Evolutionary conservation across 2,113 vertebrate species (phyloP).

Genomic region (Dipodomys merriami): DNA sequence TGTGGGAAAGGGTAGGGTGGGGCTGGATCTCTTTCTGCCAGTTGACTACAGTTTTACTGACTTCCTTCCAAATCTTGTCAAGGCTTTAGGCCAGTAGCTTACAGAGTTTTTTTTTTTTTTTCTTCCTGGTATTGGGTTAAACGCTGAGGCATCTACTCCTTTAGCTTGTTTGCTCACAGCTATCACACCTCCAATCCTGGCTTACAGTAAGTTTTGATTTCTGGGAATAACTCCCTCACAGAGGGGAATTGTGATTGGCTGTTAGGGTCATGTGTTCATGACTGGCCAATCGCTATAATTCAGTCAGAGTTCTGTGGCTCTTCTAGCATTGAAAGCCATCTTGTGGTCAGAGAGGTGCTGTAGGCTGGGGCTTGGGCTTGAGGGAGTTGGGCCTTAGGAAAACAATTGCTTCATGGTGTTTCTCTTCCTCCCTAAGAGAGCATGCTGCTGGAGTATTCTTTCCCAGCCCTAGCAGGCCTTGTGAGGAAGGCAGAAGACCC

Average conservation of each 20-base stretch:
- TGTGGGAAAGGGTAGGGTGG: conserved; percentile 27
- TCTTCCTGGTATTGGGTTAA: too few relatives aligned
- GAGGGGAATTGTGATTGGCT: conserved; percentile 38
- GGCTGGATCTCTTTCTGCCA: neutral
- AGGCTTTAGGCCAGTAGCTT: neutral
- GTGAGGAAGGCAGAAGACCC: neutral
- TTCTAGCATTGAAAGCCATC: neutral
- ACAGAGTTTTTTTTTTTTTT: too few relatives aligned
- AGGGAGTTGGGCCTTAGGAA: neutral
- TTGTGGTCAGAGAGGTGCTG: neutral
- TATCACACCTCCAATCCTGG: neutral
- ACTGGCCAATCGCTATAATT: neutral
- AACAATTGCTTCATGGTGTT: neutral
- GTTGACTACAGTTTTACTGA: neutral
- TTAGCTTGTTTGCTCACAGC: too few relatives aligned
- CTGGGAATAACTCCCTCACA: neutral
- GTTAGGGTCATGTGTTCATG: neutral
- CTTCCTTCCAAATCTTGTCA: neutral
- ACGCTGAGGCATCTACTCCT: too few relatives aligned
- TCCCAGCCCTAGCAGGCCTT: neutral
- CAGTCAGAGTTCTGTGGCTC: neutral
- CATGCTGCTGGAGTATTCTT: neutral
- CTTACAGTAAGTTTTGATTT: conserved; percentile 51
- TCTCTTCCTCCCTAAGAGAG: neutral
- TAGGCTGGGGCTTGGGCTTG: neutral